A percentile compares a stretch with the other conserved stretches of the same genome.
Evolutionary conservation across 2,888 invertebrate species (phyloP).

Genomic region (Mythimna vitellina): DNA sequence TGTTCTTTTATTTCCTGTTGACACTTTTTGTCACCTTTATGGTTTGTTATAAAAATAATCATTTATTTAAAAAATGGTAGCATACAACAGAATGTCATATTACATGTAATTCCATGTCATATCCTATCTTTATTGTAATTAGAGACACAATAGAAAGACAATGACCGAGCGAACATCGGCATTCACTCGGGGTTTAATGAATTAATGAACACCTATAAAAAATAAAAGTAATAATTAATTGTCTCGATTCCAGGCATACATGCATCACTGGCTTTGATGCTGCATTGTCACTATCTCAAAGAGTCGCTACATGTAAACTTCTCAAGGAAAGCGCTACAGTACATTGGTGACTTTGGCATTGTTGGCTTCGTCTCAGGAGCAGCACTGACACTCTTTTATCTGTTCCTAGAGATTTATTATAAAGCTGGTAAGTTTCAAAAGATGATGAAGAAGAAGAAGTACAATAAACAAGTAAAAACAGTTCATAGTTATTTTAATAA

Average conservation of each 20-base stretch:
- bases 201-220: no score
- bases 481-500: background rate
- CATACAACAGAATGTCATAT: background rate
- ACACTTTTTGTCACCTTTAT: background rate
- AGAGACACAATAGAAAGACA: no score
- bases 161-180: no score
- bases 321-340: constrained; percentile 84
- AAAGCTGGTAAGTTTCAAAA: constrained; percentile 78
- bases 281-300: constrained; percentile 85
- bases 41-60: background rate
- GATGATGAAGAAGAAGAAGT: no score
- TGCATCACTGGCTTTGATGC: constrained; percentile 80
- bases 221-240: background rate
- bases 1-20: constrained; percentile 14
- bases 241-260: constrained; percentile 76
- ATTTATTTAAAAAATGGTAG: background rate
- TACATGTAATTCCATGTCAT: background rate
- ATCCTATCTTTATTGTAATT: background rate
- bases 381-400: constrained; percentile 85
- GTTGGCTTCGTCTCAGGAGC: constrained; percentile 85
- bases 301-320: constrained; percentile 88
- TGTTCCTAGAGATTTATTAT: constrained; percentile 84
- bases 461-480: constrained; percentile 3
- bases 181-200: no score
- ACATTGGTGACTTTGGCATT: constrained; percentile 87